Percentiles rank a stretch among this genome's conserved stretches.
phyloP scores from a whole-genome alignment of 1,140 invertebrate genomes.

The Drosophila oshimai region DNA sequence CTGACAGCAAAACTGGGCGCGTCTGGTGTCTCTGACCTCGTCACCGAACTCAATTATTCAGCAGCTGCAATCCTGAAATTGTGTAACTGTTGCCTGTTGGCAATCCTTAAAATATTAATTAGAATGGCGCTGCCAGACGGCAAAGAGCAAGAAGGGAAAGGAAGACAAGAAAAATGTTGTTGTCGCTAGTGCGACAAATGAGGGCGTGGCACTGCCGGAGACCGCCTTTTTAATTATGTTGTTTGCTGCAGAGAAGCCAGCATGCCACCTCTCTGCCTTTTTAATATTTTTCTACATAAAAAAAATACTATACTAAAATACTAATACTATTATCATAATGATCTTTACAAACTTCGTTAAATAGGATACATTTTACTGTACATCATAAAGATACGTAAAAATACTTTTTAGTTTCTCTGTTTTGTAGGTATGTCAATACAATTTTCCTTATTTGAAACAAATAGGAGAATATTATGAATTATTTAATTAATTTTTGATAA shows the following conservation, averaged over 20 bases:
- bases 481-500: no score
- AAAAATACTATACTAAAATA: not conserved
- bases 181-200: constrained; percentile 34
- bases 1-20: constrained; percentile 21
- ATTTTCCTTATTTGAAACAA: no score
- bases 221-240: constrained; percentile 57
- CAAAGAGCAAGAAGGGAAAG: not conserved
- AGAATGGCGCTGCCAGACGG: constrained; percentile 51
- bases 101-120: constrained; percentile 70
- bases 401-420: no score
- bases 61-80: constrained; percentile 59
- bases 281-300: not conserved
- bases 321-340: no score
- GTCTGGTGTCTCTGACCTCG: constrained; percentile 41
- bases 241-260: constrained; percentile 7
- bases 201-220: constrained; percentile 18
- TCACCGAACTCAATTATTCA: constrained; percentile 63
- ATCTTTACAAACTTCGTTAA: no score
- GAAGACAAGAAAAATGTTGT: constrained; percentile 13
- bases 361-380: no score
- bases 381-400: no score
- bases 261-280: not conserved
- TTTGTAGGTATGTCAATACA: no score
- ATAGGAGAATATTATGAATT: no score
- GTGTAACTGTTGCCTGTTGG: constrained; percentile 50